Base-by-base conservation (phyloP, 2,797 vertebrate genomes). In the Tragelaphus eurycerus region DNA sequence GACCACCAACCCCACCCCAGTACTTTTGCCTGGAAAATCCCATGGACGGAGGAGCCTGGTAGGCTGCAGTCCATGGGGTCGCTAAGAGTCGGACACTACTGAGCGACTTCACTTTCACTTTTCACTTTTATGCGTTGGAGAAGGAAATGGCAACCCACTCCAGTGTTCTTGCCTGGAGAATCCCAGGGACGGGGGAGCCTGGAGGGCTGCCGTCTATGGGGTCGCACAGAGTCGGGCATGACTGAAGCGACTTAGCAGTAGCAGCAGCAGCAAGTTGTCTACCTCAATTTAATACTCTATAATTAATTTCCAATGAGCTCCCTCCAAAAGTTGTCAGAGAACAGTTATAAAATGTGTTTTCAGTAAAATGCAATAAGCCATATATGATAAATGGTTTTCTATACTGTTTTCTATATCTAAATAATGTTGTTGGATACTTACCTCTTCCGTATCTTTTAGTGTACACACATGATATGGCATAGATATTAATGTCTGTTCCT, bases 381-480 rank as follows among this genome's bases (percentile, higher is more conserved):
- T 79, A 93, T 52, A 78, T 11, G 21, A 93, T 57, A 81, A 89
- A 90, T 17, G 71, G 74, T 31, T 57, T 74, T 62, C 43, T 48
- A 4, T 23, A 92, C 13, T 62, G 62, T 27, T 62, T 74, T 62
- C 31, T 38, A 71, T 62, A 82, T 27, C 62, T 38, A 93, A 96
- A 91, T 67, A 54, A 43, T 57, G 14, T 7, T 34, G n/a, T 15
- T 46, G 67, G 31, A 79, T 60, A 86, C 90, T 99, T 98, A 99
- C 99, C 99, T 99, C 99, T 94, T 99, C 99, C 25, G 99, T 99
- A 98, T 99, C 99, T 99, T 99, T 99, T 96, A 99, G 99, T 10
- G 99, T 99, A 98, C 99, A 99, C 97, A 99, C 99, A 0, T 99
- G 99, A 98, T 99, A 99, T 50, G 99, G 99, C 99, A 99, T 99